Percentiles rank a stretch among this genome's conserved stretches.
These are phyloP conservation scores for Cheilosia scutellata DNA, from an alignment of 2,888 invertebrate species.

Conservation along the genomic window DNA sequence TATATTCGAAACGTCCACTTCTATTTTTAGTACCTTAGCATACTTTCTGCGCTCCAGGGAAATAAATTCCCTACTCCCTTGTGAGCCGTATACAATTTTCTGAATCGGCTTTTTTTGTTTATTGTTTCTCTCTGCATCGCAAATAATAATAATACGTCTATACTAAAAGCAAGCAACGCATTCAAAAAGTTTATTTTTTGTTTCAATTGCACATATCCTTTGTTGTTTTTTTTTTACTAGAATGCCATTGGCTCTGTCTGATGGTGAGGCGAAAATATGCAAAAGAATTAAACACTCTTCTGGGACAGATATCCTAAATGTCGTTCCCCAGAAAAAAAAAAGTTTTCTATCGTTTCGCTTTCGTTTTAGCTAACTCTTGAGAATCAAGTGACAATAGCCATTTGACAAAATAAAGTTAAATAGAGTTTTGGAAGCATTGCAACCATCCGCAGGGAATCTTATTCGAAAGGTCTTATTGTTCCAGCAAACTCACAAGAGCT, in stretches of 20 bases:
- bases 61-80: constrained; percentile 24
- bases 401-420: constrained; percentile 52
- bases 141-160: neutral
- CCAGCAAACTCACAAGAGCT: neutral
- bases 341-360: constrained; percentile 22
- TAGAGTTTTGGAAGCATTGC: constrained; percentile 34
- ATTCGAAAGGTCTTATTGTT: constrained; percentile 18
- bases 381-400: constrained; percentile 56
- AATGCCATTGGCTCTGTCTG: constrained; percentile 33
- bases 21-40: neutral
- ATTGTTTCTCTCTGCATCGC: neutral
- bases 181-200: constrained; percentile 3
- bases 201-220: constrained; percentile 13
- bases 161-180: neutral
- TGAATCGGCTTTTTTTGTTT: constrained; percentile 13
- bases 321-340: constrained; percentile 25
- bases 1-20: neutral
- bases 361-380: constrained; percentile 56
- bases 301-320: constrained; percentile 56
- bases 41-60: neutral
- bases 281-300: constrained; percentile 62
- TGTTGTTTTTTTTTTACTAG: constrained; percentile 23
- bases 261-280: constrained; percentile 45
- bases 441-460: constrained; percentile 8
- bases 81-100: constrained; percentile 34